phyloP scores from a whole-genome alignment of 2,113 vertebrate species.

The Cathartes aura region DNA sequence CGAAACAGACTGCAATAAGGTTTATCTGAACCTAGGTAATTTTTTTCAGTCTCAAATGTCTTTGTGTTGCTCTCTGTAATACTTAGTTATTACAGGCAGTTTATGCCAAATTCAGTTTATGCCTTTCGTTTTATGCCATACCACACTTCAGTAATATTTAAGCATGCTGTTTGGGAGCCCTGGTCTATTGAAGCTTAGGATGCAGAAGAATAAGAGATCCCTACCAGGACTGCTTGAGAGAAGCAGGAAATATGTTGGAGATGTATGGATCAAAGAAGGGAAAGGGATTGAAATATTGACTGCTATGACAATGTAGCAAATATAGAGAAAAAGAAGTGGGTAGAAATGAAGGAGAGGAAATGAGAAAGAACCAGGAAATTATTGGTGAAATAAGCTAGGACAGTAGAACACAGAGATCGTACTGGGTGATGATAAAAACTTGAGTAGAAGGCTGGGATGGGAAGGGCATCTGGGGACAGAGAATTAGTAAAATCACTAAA shows the following conservation, averaged over 20 bases:
- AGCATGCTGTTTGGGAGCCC: neutral
- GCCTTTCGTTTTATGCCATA: neutral
- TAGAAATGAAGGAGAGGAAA: neutral
- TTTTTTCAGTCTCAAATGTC: neutral
- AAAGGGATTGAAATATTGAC: neutral
- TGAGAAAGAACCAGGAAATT: neutral
- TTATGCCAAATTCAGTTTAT: neutral
- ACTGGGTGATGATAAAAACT: neutral
- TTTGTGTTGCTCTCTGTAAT: neutral
- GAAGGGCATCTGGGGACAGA: neutral
- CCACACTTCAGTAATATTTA: neutral
- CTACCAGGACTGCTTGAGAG: neutral
- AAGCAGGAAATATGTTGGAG: neutral
- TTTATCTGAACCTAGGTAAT: neutral
- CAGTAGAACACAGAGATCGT: neutral
- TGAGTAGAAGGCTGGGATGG: neutral
- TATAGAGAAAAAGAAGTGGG: neutral
- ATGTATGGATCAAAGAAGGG: neutral
- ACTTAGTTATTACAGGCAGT: neutral
- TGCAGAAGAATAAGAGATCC: neutral
- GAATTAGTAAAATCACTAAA: neutral
- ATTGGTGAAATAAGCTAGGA: neutral
- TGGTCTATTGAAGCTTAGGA: rapidly evolving
- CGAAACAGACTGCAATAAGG: neutral
- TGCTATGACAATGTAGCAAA: neutral